Base-by-base conservation (phyloP, 2,888 invertebrate genomes). In the Notodonta ziczac region DNA sequence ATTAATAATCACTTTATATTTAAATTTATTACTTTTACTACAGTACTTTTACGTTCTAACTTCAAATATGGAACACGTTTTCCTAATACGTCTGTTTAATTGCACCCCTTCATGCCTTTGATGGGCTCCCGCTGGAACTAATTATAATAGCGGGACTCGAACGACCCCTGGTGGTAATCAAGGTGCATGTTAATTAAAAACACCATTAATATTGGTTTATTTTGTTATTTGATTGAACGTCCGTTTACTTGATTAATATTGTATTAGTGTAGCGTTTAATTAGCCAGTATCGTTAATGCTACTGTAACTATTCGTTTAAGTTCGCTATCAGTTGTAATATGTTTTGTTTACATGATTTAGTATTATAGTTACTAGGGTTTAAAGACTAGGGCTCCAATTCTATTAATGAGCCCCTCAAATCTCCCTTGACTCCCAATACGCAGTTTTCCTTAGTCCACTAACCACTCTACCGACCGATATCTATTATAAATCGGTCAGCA, bases 91-190 rank as follows among this genome's bases (percentile, higher is more conserved):
- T 82, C 80, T 79, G 79, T 79, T 81, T 51, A 81, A 84, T 82
- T 80, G 77, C 72, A 73, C 62, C 78, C 78, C 76, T 78, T 74
- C 73, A 77, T 73, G 79, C 78, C 80, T 79, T 78, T 72, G 72
- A 76, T 69, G 77, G 74, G 68, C 72, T 67, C 65, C 72, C 72
- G 72, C 69, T 70, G 72, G 54, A 70, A 73, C 78, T 83, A 86
- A 88, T 88, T 88, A 87, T 83, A 85, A 88, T 83, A 80, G 77
- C 79, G 82, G n/a, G 4, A 5, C 46, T 78, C 81, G 35, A 39
- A n/a, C 39, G 70, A 64, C 73, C 69, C 72, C 65, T 67, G 71
- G 65, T 59, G 71, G 58, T 63, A 63, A 67, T 77, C 70, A 76
- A 73, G 81, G 77, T 77, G 76, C 82, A 80, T 78, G 77, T 78